Conservation (phyloP, 1,140 invertebrate genomes). For the Pachypeltis micranthus region DNA sequence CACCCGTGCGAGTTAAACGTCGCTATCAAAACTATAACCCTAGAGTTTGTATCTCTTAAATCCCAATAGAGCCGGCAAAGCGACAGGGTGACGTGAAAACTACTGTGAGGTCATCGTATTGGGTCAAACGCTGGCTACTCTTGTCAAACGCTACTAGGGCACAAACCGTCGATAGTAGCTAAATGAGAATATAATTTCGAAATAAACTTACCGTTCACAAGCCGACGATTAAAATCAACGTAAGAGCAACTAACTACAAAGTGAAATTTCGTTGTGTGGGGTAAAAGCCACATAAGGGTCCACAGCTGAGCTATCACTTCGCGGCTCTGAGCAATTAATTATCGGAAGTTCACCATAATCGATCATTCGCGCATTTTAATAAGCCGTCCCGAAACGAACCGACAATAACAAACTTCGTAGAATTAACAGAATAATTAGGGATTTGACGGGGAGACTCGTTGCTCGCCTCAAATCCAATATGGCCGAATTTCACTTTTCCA, state of each 20-base stretch:
- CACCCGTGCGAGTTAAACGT: no score
- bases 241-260: not conserved
- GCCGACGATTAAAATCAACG: not conserved
- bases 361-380: no score
- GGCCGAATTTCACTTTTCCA: slow-evolving; percentile 28
- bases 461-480: slow-evolving; percentile 30
- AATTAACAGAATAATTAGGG: not conserved
- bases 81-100: slow-evolving; percentile 11
- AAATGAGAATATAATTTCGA: no score
- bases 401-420: not conserved
- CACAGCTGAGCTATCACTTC: not conserved
- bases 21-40: no score
- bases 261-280: not conserved
- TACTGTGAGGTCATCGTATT: slow-evolving; percentile 20
- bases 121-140: slow-evolving; percentile 17
- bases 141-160: no score
- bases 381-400: not conserved
- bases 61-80: slow-evolving; percentile 12
- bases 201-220: no score
- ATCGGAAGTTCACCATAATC: no score
- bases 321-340: not conserved
- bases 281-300: not conserved
- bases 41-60: no score
- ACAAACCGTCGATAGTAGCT: no score
- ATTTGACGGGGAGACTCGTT: slow-evolving; percentile 20